phyloP scores from a whole-genome alignment of 1,140 invertebrate genomes.

The Anagrus nilaparvatae region DNA sequence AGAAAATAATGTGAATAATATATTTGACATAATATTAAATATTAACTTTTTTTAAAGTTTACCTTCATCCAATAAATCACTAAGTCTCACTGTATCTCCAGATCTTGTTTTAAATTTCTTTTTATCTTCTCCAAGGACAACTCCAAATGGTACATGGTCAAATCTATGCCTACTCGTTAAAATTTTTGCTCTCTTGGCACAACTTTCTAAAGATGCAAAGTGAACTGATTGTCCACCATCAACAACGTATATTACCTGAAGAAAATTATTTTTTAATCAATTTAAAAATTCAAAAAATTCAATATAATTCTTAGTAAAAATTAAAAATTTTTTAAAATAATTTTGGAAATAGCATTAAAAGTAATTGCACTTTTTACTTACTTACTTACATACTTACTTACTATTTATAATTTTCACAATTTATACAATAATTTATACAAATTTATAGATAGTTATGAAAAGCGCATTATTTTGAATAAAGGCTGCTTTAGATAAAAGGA shows the following conservation, averaged over 20 bases:
- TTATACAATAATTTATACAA: too few relatives aligned
- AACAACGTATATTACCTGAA: slow-evolving; percentile 80
- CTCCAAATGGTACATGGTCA: slow-evolving; percentile 92
- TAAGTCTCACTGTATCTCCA: slow-evolving; percentile 86
- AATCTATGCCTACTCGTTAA: slow-evolving; percentile 54
- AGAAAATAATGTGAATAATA: background rate
- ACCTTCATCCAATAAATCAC: slow-evolving; percentile 91
- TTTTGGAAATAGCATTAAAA: slow-evolving; percentile 1
- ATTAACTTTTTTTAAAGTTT: slow-evolving; percentile 13
- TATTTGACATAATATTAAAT: background rate
- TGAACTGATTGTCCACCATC: slow-evolving; percentile 86
- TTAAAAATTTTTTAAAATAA: background rate
- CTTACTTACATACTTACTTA: too few relatives aligned
- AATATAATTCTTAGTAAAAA: slow-evolving; percentile 61
- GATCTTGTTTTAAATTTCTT: slow-evolving; percentile 99
- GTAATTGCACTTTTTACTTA: background rate
- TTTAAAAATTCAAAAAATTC: slow-evolving; percentile 35
- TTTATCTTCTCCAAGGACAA: slow-evolving; percentile 96
- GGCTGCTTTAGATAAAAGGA: too few relatives aligned
- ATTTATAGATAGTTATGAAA: too few relatives aligned
- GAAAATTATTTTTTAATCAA: slow-evolving; percentile 10
- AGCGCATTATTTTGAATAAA: too few relatives aligned
- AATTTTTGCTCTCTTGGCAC: slow-evolving; percentile 62
- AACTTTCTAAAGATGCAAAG: slow-evolving; percentile 66
- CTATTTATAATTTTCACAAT: too few relatives aligned